A percentile compares a stretch with the other conserved stretches of the same genome.
Conservation (phyloP, 1,140 invertebrate species). For the Hyphantria cunea region DNA sequence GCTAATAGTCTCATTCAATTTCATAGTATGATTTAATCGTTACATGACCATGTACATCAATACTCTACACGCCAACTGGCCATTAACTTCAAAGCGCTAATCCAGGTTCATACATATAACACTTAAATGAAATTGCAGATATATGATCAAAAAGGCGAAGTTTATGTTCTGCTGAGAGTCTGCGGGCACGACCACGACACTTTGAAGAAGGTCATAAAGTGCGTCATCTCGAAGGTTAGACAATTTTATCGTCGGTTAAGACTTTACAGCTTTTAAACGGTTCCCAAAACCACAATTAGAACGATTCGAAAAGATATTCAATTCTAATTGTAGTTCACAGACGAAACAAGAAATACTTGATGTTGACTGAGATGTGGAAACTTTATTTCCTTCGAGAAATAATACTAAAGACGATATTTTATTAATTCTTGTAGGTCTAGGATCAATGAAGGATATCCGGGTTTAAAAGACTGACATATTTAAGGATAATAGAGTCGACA, state of each 20-base stretch:
- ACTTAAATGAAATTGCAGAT: slow-evolving; percentile 52
- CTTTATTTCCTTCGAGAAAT: too few species aligned
- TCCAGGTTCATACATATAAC: slow-evolving; percentile 6
- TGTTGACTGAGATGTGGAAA: too few species aligned
- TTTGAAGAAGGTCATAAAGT: slow-evolving; percentile 71
- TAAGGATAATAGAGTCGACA: too few species aligned
- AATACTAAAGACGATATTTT: too few species aligned
- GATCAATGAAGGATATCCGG: too few species aligned
- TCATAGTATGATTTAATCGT: too few species aligned
- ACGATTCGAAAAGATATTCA: background rate
- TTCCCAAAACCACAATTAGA: slow-evolving; percentile 1
- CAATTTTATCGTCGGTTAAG: background rate
- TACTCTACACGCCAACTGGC: background rate
- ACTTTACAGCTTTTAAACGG: slow-evolving; percentile 3
- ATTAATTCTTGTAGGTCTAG: too few species aligned
- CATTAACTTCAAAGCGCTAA: slow-evolving; percentile 21
- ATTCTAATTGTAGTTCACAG: background rate
- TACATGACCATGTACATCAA: too few species aligned
- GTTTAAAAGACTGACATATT: too few species aligned
- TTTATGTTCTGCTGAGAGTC: slow-evolving; percentile 61
- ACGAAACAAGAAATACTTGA: too few species aligned
- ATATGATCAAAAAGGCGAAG: slow-evolving; percentile 58
- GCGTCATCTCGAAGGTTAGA: slow-evolving; percentile 73
- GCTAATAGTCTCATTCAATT: too few species aligned
- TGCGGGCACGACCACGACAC: slow-evolving; percentile 73